Evolutionary conservation across 1,140 invertebrate genomes (phyloP), one percentile per base, ranked within the genome.

Genomic region (Musca domestica): DNA sequence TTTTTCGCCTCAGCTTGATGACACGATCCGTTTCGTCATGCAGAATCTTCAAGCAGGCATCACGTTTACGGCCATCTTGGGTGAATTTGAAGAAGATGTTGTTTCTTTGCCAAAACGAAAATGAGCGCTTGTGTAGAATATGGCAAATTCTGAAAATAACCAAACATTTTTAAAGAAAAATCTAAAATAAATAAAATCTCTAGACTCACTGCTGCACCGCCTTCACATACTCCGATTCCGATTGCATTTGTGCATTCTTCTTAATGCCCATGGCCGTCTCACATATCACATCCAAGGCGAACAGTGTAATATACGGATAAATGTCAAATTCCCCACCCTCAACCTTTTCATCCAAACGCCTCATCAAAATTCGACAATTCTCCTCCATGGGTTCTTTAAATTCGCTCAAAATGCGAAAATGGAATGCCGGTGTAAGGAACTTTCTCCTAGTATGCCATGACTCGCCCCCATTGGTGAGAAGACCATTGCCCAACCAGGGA

Each of bases 341-440:
- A 14, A 72, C 75, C 14, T 74, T 71, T 2, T 78, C 70, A 10
- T 73, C 68, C 14, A 81, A 68, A 0, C 74, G 72, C 1, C 74
- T 67, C 1, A 84, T 74, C 15, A 85, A 72, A 0, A 77, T 77
- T 20, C 78, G 71, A 27, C 82, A 82, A 69, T 85, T 84, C 68
- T 84, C 82, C 73, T 84, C 80, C 74, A 86, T 90, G 9, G 90
- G 85, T 3, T 86, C 83, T 22, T 92, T 74, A 80, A 94, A 96
- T 73, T 92, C 87, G 70, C 90, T 85, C 0, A 96, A 83, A 67
- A 96, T 93, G 72, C 91, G 90, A 77, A 95, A 96, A 81, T 97
- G 94, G 81, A 97, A 97, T 1, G 92, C 89, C 1, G 94, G 93
- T 0, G 95, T 95, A 1, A 97, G 78, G 46, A 96, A 84, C 83